phyloP scores from a whole-genome alignment of 2,888 invertebrate species.

The Scaptomyza caliginosa region DNA sequence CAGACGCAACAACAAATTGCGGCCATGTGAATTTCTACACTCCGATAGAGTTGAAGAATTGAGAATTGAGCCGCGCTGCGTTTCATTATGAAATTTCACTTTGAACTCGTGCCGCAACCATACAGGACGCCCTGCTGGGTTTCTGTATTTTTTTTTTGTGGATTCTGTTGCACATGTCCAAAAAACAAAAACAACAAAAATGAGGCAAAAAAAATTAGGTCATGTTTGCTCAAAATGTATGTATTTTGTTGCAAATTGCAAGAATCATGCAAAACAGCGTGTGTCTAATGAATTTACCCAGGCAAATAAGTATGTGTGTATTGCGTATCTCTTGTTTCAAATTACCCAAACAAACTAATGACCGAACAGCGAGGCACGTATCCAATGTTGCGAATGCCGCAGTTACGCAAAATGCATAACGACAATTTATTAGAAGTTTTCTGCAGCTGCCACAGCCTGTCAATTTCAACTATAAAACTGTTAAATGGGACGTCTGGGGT shows the following conservation, averaged over 20 bases:
- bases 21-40: conserved; percentile 72
- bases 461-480: conserved; percentile 1
- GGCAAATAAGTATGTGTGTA: conserved; percentile 30
- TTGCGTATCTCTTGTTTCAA: conserved; percentile 47
- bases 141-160: conserved; percentile 15
- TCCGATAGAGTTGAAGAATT: conserved; percentile 30
- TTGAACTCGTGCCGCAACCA: conserved; percentile 72
- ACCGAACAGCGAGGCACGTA: conserved; percentile 37
- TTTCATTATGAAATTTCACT: conserved; percentile 70
- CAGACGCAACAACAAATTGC: conserved; percentile 61
- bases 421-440: conserved; percentile 43
- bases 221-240: conserved; percentile 63
- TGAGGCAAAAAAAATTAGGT: conserved; percentile 62
- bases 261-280: conserved; percentile 74
- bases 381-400: conserved; percentile 33
- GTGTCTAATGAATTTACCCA: conserved; percentile 71
- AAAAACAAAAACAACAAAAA: conserved; percentile 9
- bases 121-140: conserved; percentile 52
- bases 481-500: neutral
- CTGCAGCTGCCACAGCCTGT: conserved; percentile 47
- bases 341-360: conserved; percentile 37
- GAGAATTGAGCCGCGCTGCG: conserved; percentile 34
- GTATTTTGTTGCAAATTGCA: conserved; percentile 68
- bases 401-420: conserved; percentile 56
- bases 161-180: conserved; percentile 46